phyloP scores from a whole-genome alignment of 2,797 vertebrate genomes.

The Parotocinclus haroldoi region DNA sequence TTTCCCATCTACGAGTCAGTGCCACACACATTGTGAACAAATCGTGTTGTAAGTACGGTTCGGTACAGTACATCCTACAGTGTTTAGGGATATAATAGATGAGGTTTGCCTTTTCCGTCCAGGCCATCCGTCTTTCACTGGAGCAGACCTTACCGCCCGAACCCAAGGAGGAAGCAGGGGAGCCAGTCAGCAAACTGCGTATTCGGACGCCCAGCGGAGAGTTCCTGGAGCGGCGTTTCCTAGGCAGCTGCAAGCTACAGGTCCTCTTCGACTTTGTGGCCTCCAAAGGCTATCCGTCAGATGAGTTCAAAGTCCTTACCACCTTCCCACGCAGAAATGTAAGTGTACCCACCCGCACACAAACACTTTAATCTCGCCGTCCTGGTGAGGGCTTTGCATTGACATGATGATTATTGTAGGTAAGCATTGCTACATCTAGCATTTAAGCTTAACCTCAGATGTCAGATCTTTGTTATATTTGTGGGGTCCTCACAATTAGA shows the following conservation, averaged over 20 bases:
- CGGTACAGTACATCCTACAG: too few relatives aligned
- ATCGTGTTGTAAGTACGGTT: too few relatives aligned
- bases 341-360: constrained; percentile 61
- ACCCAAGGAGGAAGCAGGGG: constrained; percentile 82
- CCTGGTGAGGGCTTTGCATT: not conserved
- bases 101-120: constrained; percentile 42
- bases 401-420: too few relatives aligned
- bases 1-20: too few relatives aligned
- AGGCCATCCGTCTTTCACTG: constrained; percentile 95
- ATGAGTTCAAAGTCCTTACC: constrained; percentile 96
- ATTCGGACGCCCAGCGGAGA: constrained; percentile 94
- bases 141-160: constrained; percentile 92
- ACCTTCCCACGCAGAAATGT: constrained; percentile 99
- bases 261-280: constrained; percentile 98
- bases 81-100: not conserved
- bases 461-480: too few relatives aligned
- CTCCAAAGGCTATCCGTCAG: constrained; percentile 94
- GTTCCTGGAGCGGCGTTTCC: constrained; percentile 94
- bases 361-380: not conserved
- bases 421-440: too few relatives aligned
- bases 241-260: constrained; percentile 91
- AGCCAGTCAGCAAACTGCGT: constrained; percentile 92
- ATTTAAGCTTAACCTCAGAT: too few relatives aligned
- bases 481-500: too few relatives aligned
- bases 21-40: too few relatives aligned